Evolutionary conservation across 1,140 invertebrate genomes (phyloP).

Genomic region (Hycleus phaleratus): DNA sequence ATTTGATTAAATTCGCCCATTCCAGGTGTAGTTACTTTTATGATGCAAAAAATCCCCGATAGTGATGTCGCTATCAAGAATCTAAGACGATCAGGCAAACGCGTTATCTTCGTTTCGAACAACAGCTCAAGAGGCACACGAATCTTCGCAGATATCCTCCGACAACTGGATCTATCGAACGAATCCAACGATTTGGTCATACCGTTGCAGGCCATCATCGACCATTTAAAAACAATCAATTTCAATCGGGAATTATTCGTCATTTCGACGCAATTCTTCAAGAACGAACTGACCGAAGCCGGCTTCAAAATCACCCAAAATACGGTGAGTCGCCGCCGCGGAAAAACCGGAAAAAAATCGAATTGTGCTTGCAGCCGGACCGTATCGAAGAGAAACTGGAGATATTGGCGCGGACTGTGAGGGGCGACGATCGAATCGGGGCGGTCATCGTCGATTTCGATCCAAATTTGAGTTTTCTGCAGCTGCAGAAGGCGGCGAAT

Average conservation of each 20-base stretch:
- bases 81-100: conserved; percentile 30
- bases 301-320: conserved; percentile 23
- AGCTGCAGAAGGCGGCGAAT: conserved; percentile 23
- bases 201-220: conserved; percentile 21
- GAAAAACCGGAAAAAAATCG: not conserved
- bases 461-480: conserved; percentile 25
- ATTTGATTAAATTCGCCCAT: too few species aligned
- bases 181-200: conserved; percentile 16
- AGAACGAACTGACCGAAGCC: conserved; percentile 24
- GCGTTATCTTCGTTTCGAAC: conserved; percentile 32
- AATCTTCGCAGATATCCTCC: conserved; percentile 11
- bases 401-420: not conserved
- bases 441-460: conserved; percentile 30
- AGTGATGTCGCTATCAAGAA: conserved; percentile 20
- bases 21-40: conserved; percentile 27
- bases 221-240: conserved; percentile 28
- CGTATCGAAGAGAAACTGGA: not conserved
- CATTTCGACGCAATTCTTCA: conserved; percentile 17
- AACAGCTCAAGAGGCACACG: conserved; percentile 21
- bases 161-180: conserved; percentile 10
- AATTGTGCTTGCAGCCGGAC: not conserved
- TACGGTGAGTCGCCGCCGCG: not conserved
- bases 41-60: conserved; percentile 23
- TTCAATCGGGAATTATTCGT: conserved; percentile 31
- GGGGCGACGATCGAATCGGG: conserved; percentile 24